A percentile compares a stretch with the other conserved stretches of the same genome.
Evolutionary conservation across 2,797 vertebrate species (phyloP).

Genomic region (Okamejei kenojei): DNA sequence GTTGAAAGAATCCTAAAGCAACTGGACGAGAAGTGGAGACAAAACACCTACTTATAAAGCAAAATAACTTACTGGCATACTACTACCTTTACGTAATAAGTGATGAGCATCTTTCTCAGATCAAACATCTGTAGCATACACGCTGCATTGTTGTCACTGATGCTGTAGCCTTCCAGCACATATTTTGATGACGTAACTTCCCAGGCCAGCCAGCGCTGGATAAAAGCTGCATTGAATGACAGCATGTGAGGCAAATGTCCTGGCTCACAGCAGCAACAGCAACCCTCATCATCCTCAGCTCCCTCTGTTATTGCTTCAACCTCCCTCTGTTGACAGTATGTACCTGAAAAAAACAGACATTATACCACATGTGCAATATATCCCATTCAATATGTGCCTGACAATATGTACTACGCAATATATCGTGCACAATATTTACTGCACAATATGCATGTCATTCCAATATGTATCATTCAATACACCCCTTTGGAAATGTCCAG

Average conservation of each 20-base stretch:
- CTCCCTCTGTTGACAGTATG: constrained; percentile 93
- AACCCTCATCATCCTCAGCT: constrained; percentile 81
- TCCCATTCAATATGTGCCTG: not conserved
- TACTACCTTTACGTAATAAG: constrained; percentile 86
- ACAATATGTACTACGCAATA: not conserved
- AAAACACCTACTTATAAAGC: constrained; percentile 24
- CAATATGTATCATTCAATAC: not conserved
- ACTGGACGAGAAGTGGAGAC: not conserved
- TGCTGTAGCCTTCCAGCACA: constrained; percentile 89
- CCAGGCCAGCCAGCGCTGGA: constrained; percentile 91
- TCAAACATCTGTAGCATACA: constrained; percentile 93
- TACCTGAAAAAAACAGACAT: constrained; percentile 60
- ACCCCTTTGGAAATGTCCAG: not conserved
- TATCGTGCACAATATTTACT: not conserved
- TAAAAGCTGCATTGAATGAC: constrained; percentile 87
- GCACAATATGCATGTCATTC: no score
- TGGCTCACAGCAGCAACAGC: constrained; percentile 86
- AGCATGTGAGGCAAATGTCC: constrained; percentile 81
- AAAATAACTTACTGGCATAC: constrained; percentile 36
- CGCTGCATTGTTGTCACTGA: constrained; percentile 87
- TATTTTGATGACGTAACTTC: constrained; percentile 84
- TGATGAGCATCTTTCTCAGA: constrained; percentile 82
- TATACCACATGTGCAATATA: not conserved
- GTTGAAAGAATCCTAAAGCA: not conserved
- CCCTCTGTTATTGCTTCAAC: constrained; percentile 95